These are phyloP conservation scores for Drosophila ananassae DNA, from an alignment of 1,140 invertebrate genomes.

Conservation along the genomic window DNA sequence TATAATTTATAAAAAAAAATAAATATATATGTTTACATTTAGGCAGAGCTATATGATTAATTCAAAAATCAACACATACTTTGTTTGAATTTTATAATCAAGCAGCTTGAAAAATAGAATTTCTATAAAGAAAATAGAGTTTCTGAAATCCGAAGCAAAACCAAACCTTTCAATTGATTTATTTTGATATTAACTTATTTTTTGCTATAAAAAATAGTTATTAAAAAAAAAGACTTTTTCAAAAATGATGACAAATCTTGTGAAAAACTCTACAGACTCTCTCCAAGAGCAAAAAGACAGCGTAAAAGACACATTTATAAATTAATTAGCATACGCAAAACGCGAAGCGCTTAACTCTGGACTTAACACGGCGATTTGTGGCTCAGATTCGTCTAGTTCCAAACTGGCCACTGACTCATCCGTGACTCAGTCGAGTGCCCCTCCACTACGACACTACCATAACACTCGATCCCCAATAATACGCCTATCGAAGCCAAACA, in stretches of 20 bases:
- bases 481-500: neutral
- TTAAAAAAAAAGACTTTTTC: too few relatives aligned
- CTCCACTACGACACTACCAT: neutral
- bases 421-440: conserved; percentile 27
- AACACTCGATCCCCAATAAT: neutral
- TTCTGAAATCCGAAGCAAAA: too few relatives aligned
- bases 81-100: too few relatives aligned
- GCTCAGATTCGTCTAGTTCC: conserved; percentile 71
- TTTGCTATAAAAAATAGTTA: too few relatives aligned
- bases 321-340: conserved; percentile 77
- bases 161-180: too few relatives aligned
- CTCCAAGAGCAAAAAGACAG: neutral
- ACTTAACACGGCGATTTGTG: conserved; percentile 35
- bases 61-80: too few relatives aligned
- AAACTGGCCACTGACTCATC: conserved; percentile 50
- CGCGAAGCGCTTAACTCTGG: conserved; percentile 48
- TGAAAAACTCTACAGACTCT: neutral
- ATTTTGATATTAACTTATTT: too few relatives aligned
- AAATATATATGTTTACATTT: too few relatives aligned
- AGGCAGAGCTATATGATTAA: too few relatives aligned
- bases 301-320: conserved; percentile 63
- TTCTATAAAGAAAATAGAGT: too few relatives aligned
- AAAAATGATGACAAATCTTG: neutral
- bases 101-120: too few relatives aligned
- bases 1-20: too few relatives aligned